These are phyloP conservation scores for Nipponacmea schrenckii DNA, from an alignment of 2,888 invertebrate species.

Conservation along the genomic window DNA sequence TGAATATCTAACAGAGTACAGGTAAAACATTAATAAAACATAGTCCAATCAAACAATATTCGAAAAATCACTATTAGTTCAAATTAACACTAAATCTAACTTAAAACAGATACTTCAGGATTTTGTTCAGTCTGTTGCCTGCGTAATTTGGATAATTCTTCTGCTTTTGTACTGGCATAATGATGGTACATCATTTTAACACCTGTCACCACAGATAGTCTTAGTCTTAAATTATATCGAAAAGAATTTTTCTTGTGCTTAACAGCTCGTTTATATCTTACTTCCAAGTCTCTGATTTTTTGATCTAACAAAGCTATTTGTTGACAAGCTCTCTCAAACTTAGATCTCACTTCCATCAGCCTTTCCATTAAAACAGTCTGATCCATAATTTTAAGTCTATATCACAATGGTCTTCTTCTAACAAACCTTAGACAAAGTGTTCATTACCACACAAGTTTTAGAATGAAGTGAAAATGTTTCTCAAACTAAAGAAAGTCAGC, in stretches of 20 bases:
- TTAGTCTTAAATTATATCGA: constrained; percentile 56
- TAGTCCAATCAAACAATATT: background rate
- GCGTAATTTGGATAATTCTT: constrained; percentile 52
- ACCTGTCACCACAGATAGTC: constrained; percentile 60
- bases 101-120: no score
- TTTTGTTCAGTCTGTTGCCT: constrained; percentile 29
- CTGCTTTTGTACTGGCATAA: constrained; percentile 61
- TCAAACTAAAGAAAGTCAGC: no score
- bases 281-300: constrained; percentile 60
- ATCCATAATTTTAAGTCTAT: constrained; percentile 4
- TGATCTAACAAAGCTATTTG: constrained; percentile 61
- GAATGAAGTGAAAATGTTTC: no score
- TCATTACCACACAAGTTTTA: no score
- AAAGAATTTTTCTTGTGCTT: constrained; percentile 61
- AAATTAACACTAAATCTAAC: background rate
- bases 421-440: no score
- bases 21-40: background rate
- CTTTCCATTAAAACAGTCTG: constrained; percentile 28
- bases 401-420: background rate
- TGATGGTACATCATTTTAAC: constrained; percentile 67
- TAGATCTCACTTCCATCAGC: constrained; percentile 38
- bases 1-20: background rate
- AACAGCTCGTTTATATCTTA: constrained; percentile 59
- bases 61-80: background rate
- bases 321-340: constrained; percentile 60